Percentiles rank a stretch among this genome's conserved stretches.
These are phyloP conservation scores for Leptinotarsa haldemani DNA, from an alignment of 2,888 invertebrate genomes.

Conservation along the genomic window DNA sequence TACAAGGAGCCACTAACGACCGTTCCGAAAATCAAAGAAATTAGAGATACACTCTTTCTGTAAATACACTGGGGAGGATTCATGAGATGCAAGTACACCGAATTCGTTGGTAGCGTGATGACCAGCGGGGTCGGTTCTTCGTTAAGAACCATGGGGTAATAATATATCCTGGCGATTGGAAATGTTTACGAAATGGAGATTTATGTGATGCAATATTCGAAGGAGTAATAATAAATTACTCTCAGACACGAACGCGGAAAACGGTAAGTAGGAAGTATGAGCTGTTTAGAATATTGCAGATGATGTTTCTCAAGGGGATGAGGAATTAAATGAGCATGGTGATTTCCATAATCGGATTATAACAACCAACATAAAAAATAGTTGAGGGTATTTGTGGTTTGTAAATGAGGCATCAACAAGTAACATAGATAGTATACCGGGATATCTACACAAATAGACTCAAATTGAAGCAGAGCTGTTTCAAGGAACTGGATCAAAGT, in stretches of 20 bases:
- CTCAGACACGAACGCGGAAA: conserved; percentile 28
- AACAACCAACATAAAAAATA: too few relatives aligned
- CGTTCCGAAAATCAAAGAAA: background rate
- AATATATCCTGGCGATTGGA: conserved; percentile 10
- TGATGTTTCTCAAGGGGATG: conserved; percentile 7
- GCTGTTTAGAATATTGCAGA: conserved; percentile 10
- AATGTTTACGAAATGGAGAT: conserved; percentile 41
- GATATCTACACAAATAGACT: too few relatives aligned
- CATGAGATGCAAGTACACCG: background rate
- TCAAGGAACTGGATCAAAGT: too few relatives aligned
- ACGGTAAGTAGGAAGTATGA: conserved; percentile 10
- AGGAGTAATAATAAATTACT: conserved; percentile 29
- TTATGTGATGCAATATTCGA: conserved; percentile 35
- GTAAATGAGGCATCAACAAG: too few relatives aligned
- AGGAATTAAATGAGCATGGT: background rate
- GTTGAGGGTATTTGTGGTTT: too few relatives aligned
- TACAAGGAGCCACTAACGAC: background rate
- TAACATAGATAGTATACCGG: too few relatives aligned
- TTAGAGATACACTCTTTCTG: too few relatives aligned
- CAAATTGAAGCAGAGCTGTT: too few relatives aligned
- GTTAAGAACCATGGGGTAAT: conserved; percentile 14
- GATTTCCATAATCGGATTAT: too few relatives aligned
- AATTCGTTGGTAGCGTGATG: conserved; percentile 19
- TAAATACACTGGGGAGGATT: background rate
- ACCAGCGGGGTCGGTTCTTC: conserved; percentile 21